Evolutionary conservation across 2,888 invertebrate genomes (phyloP), one percentile per base, ranked within the genome.

Genomic region (Drosophila peninsularis): DNA sequence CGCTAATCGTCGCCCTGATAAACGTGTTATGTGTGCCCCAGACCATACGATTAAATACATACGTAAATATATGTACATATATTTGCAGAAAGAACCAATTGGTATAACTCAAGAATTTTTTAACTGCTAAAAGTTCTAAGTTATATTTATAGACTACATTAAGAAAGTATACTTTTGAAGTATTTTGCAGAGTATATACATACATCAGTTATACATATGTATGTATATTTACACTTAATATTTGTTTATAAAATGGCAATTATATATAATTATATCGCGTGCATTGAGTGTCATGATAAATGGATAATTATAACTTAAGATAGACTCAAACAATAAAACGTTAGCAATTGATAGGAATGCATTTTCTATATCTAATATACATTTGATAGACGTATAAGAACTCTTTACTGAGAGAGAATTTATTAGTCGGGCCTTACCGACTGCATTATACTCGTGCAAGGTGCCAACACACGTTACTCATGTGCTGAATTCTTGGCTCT

Each of bases 1-100:
- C 11, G 58, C 56, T 75, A 76, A 75, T 75, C 75, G 62, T 7
- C 7, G 30, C 11, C 17, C 71, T 54, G 75, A 75, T 76, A 75
- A 75, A 62, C 39, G 13, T 30, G 11, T 3, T 11, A 10, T 41
- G 10, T 27, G 21, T 34, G 19, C 24, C 21, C 36, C 13, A 17
- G 52, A n/a, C n/a, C 14, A 52, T n/a, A 30, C 27, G 7, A 1
- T 7, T 7, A 7, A 30, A 30, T 30, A 37, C 14, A 36, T 27
- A 30, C 11, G 11, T 45, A 45, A 5, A 14, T 44, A 45, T 27
- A 24, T 24, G 14, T 21, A 19, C n/a, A 14, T 44, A 24, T 44
- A 3, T 21, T 17, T 44, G 32, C n/a, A 45, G 21, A 0, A 4
- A 2, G 14, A 45, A n/a, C 10, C 4, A 52, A 19, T 53, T 32